Evolutionary conservation across 2,888 invertebrate species (phyloP), one percentile per base, ranked within the genome.

Genomic region (Macrophya annulata): DNA sequence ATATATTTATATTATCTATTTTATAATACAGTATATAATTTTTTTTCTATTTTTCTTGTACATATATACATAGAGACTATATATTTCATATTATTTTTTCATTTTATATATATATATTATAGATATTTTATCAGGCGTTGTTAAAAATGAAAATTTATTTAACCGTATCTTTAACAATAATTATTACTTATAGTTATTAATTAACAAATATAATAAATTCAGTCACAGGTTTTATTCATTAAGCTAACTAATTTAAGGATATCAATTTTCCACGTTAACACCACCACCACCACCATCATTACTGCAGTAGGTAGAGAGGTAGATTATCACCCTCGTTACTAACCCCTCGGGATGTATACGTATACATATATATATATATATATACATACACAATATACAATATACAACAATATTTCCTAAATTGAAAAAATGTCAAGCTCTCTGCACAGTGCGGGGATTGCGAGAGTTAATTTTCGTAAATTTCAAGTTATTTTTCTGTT

Each of bases 381-480:
- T 48, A 48, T 3, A 31, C 21, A 9, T 9, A 21, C 59, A 1
- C 8, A 31, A 31, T 3, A 31, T 31, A 31, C 55, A 55, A 55
- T 65, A 65, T 65, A 59, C 21, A 62, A 62, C 62, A 31, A 68
- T 68, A 68, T 68, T 68, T 68, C 12, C 31, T 31, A 68, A 68
- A 68, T 68, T 37, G 68, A 31, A 68, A 62, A 37, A 68, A 68
- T 68, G 68, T 37, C 68, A 65, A 65, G 68, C 17, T 17, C 31
- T 5, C 37, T 68, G 37, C 68, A 68, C 62, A 17, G 15, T 17
- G 21, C 17, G 10, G 62, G 62, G 25, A 4, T 62, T 21, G 62
- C 25, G 25, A 62, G 62, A 62, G 62, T 68, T 37, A 68, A 68
- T 68, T 68, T 68, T 37, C 68, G 31, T 68, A 68, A 68, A 68